phyloP scores from a whole-genome alignment of 2,113 vertebrate genomes.

The Callipepla squamata region DNA sequence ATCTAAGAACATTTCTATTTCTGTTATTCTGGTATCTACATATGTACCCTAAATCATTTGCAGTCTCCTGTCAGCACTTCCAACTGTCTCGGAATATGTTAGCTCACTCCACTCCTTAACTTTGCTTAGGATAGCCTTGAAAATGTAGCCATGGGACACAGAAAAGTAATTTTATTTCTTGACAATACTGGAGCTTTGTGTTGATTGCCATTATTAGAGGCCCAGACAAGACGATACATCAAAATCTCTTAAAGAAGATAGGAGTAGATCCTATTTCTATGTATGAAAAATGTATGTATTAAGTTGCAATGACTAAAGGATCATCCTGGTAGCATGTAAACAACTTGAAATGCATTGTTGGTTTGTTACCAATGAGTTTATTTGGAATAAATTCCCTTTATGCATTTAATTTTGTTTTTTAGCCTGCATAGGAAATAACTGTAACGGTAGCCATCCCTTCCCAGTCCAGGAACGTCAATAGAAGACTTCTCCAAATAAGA shows the following conservation, averaged over 20 bases:
- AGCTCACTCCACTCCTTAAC: background rate
- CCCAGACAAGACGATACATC: background rate
- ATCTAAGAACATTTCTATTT: too few relatives aligned
- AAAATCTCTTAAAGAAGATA: background rate
- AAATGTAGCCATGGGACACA: background rate
- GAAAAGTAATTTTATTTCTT: background rate
- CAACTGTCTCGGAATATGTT: background rate
- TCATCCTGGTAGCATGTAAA: background rate
- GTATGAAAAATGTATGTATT: background rate
- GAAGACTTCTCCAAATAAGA: constrained; percentile 61
- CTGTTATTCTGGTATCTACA: too few relatives aligned
- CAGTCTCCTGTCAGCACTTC: background rate
- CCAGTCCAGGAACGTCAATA: background rate
- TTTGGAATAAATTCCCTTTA: background rate
- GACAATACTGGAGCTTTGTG: background rate
- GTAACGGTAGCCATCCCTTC: background rate
- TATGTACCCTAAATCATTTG: background rate
- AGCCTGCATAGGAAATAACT: background rate
- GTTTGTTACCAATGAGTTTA: background rate
- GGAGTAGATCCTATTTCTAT: background rate
- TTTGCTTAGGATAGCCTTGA: background rate
- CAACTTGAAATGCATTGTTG: background rate
- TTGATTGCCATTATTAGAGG: background rate
- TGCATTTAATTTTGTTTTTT: background rate
- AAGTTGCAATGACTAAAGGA: background rate